Conservation (phyloP, 2,797 vertebrate species). For the Manis javanica region DNA sequence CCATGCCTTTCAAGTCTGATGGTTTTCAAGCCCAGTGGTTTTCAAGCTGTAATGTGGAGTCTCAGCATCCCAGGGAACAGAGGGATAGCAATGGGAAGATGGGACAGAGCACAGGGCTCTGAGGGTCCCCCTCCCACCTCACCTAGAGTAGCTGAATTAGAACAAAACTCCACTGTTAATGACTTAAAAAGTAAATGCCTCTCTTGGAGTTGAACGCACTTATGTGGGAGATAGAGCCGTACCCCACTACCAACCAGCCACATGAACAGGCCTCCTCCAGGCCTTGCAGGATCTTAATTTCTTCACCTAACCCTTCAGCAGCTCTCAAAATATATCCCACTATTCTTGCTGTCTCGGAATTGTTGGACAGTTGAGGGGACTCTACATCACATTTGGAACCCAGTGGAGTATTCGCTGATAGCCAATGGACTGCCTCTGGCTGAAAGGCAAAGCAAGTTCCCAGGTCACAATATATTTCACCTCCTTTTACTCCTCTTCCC, state of each 20-base stretch:
- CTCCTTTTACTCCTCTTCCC: slow-evolving; percentile 22
- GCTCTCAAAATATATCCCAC: neutral
- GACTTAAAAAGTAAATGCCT: neutral
- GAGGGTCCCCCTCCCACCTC: neutral
- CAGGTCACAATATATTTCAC: neutral
- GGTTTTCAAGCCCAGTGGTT: neutral
- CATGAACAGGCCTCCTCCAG: neutral
- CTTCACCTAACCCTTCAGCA: neutral
- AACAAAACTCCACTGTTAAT: neutral
- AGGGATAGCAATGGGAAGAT: neutral
- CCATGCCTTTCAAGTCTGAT: neutral
- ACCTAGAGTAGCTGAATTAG: neutral
- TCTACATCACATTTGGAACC: neutral
- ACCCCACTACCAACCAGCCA: neutral
- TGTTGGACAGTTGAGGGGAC: neutral
- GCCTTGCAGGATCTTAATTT: neutral
- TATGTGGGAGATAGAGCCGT: neutral
- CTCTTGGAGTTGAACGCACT: neutral
- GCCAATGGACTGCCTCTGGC: neutral
- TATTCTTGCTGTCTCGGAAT: neutral
- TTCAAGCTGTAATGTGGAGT: neutral
- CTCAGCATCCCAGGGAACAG: neutral
- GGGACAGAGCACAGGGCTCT: neutral
- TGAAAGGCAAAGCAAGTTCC: slow-evolving; percentile 36
- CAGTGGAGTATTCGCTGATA: neutral